Base-by-base conservation (phyloP, 1,140 invertebrate species). In the Calephelis virginiensis region DNA sequence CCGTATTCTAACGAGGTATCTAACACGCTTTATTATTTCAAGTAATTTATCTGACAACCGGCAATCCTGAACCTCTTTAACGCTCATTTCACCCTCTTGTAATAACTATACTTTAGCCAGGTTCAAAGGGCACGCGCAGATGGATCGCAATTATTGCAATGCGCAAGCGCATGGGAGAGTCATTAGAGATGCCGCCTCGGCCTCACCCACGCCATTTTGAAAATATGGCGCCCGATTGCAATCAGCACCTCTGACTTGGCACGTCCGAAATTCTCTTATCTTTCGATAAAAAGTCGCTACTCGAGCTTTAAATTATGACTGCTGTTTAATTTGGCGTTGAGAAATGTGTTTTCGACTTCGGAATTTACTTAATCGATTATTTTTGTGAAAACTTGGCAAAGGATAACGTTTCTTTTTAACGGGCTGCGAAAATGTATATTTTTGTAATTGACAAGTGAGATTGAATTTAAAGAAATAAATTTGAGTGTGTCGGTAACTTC, bases 51-150 rank as follows among this genome's bases (percentile, higher is more conserved):
- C 72, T 67, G 72, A 87, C 82, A 83, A 79, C 75, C 78, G 73
- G 66, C 78, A 79, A 81, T 78, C 75, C 70, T 61, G 40, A 48
- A 68, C 72, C 73, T 82, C 74, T 84, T 86, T 85, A 86, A 78
- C 80, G 82, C 77, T 82, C 78, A 86, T 86, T 84, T 83, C 79
- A 80, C 83, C 84, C 82, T 74, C 65, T 81, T 72, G 76, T 85
- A 86, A 89, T 89, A 86, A 89, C 84, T 85, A 85, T 83, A 86
- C 79, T 81, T 76, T 76, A 74, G 69, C 50, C 66, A 83, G 83
- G 56, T 86, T 86, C 84, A 86, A 83, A 86, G 86, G 84, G 80
- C 86, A 84, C 69, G 74, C 70, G 79, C 83, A 67, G 71, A 71
- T 66, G 65, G 75, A 75, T 84, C 77, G 84, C 84, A 89, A 89